Evolutionary conservation across 2,113 vertebrate genomes (phyloP).

Genomic region (Malurus cyaneus): DNA sequence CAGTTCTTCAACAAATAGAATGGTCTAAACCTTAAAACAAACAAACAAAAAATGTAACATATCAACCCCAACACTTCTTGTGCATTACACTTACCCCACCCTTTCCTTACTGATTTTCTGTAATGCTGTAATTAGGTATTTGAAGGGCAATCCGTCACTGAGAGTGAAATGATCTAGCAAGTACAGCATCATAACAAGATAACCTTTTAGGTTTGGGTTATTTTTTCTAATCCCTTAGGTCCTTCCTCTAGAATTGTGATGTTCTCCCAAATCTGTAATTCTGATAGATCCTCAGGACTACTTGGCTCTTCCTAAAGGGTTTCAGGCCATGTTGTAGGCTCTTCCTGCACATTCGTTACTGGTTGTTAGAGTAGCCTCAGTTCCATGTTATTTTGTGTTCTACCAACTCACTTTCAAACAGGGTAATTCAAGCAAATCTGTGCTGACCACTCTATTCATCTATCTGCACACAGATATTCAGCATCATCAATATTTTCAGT

Average conservation of each 20-base stretch:
- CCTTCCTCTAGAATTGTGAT: neutral
- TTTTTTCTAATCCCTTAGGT: accelerated
- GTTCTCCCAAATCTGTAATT: neutral
- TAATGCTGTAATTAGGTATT: neutral
- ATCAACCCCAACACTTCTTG: neutral
- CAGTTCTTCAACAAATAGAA: neutral
- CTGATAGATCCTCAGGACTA: neutral
- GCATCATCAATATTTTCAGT: neutral
- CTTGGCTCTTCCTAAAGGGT: neutral
- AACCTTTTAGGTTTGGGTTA: neutral
- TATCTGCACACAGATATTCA: neutral
- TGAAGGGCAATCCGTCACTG: neutral
- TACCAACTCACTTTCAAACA: neutral
- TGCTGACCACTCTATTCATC: neutral
- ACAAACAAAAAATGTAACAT: neutral
- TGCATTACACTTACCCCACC: neutral
- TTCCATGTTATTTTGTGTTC: neutral
- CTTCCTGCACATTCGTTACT: neutral
- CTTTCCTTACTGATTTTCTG: neutral
- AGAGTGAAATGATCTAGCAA: neutral
- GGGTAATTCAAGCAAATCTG: neutral
- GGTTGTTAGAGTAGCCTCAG: neutral
- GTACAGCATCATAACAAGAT: neutral
- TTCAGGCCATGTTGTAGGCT: neutral
- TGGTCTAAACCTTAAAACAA: neutral